These are phyloP conservation scores for Spongilla lacustris DNA, from an alignment of 37 sponge, comb jelly and placozoan genomes.

Conservation along the genomic window DNA sequence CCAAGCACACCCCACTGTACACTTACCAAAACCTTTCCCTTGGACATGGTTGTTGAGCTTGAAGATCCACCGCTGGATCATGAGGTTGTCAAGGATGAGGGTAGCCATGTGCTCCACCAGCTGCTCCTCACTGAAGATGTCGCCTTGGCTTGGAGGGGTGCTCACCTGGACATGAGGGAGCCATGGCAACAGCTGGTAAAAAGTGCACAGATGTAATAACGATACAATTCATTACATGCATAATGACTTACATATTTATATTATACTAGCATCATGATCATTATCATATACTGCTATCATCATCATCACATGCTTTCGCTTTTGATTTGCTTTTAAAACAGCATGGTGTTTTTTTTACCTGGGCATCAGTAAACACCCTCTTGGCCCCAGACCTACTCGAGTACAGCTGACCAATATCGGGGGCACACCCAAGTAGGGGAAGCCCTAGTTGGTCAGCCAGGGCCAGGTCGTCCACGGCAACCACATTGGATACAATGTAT, in stretches of 20 bases:
- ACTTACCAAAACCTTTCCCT: conserved; percentile 75
- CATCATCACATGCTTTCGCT: no score
- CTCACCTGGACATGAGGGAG: no score
- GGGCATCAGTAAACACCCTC: conserved; percentile 48
- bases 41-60: conserved; percentile 75
- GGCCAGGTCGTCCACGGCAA: conserved; percentile 78
- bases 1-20: not conserved
- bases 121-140: conserved; percentile 82
- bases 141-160: conserved; percentile 71
- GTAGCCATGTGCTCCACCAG: conserved; percentile 63
- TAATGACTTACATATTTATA: no score
- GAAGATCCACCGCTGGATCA: conserved; percentile 80
- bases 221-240: no score
- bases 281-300: no score
- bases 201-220: no score
- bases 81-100: conserved; percentile 67
- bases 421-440: conserved; percentile 76
- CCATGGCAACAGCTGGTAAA: no score
- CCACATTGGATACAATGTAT: conserved; percentile 82
- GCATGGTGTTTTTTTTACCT: not conserved
- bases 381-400: conserved; percentile 78
- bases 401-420: conserved; percentile 72
- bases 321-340: no score
- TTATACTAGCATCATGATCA: no score
- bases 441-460: conserved; percentile 82